Evolutionary conservation across 2,113 vertebrate genomes (phyloP), one percentile per base, ranked within the genome.

Genomic region (Anseranas semipalmata): DNA sequence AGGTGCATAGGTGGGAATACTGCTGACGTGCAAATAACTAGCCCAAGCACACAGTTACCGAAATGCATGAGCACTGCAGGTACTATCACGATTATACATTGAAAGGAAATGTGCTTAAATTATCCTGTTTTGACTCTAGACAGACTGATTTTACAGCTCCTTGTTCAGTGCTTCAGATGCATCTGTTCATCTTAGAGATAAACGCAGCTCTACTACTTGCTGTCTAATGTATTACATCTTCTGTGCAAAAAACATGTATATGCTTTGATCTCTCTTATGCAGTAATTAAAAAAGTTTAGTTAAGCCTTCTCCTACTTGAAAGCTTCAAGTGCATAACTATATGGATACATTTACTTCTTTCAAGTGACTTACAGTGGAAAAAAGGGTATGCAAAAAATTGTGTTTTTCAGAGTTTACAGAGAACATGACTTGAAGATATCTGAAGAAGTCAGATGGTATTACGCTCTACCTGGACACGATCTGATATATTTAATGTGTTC

Each of bases 11-110:
- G 28, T 0, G 0, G 25, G 17, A 89, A 14, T 46, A 17, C 33
- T 25, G 2, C 1, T 1, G 32, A 62, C 0, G 1, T 58, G 39
- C 0, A 1, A 20, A 1, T 19, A 22, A 52, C 32, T 18, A 45
- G n/a, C 55, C 39, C 7, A 46, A 58, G 48, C 15, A 24, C 16
- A 3, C 19, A 56, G 33, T 43, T 39, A 43, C 17, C 73, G 91
- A 80, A 70, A 37, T 20, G 62, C 12, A 56, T 17, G 43, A 52
- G 33, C 35, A 5, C 7, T 78, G 62, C 48, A 55, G 59, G 39
- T 87, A 24, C 50, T 70, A 12, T 20, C 45, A 8, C 0, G 1
- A 2, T 71, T 74, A 46, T 25, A 65, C 77, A 60, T 19, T 9
- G 53, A 39, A 60, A 37, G 22, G 63, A 89, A 78, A 63, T 53